These are phyloP conservation scores for Hirundichthys speculiger DNA, from an alignment of 2,113 vertebrate species.

Conservation along the genomic window DNA sequence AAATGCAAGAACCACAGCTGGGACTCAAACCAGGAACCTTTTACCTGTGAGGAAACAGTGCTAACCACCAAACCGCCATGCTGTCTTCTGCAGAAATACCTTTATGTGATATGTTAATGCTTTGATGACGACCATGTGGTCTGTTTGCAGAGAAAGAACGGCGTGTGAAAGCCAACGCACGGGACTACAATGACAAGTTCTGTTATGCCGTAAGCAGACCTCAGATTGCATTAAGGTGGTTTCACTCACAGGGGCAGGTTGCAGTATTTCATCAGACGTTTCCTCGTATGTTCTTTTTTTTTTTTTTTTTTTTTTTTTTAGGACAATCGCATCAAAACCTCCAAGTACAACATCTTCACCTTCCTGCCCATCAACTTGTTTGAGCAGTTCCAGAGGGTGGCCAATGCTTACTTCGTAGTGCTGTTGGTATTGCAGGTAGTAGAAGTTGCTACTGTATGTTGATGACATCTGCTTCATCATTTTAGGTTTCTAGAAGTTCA, in stretches of 20 bases:
- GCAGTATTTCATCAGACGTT: background rate
- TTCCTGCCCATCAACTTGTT: constrained; percentile 96
- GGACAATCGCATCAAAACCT: constrained; percentile 87
- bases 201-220: constrained; percentile 84
- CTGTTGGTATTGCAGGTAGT: constrained; percentile 91
- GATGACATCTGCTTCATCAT: background rate
- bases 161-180: constrained; percentile 85
- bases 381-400: constrained; percentile 95
- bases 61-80: too few relatives aligned
- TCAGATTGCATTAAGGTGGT: too few relatives aligned
- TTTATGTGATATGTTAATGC: background rate
- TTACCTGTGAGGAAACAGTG: too few relatives aligned
- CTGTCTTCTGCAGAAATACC: too few relatives aligned
- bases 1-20: too few relatives aligned
- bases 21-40: too few relatives aligned
- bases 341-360: constrained; percentile 92
- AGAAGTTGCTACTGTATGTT: background rate
- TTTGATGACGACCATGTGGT: background rate
- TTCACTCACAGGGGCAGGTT: background rate
- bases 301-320: constrained; percentile 18
- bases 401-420: constrained; percentile 94
- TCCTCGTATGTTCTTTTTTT: constrained; percentile 1
- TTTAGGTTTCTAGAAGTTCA: background rate
- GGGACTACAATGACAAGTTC: constrained; percentile 87
- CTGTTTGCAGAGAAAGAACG: constrained; percentile 84